phyloP scores from a whole-genome alignment of 2,113 vertebrate species.

The Recurvirostra avosetta region DNA sequence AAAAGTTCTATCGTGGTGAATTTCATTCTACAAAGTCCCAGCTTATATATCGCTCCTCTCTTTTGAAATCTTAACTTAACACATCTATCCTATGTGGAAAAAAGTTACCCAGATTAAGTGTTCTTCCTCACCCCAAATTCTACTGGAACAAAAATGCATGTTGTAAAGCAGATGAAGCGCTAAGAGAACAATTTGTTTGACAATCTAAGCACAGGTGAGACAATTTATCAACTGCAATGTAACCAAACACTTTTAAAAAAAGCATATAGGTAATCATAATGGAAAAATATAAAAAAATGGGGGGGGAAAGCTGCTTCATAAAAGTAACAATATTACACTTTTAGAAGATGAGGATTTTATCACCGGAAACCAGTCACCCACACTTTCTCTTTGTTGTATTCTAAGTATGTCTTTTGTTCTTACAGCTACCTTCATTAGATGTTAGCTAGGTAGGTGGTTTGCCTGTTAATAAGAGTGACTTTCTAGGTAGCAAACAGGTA shows the following conservation, averaged over 20 bases:
- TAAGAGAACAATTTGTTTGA: background rate
- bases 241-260: background rate
- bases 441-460: background rate
- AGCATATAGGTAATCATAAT: background rate
- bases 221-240: background rate
- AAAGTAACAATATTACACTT: background rate
- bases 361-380: background rate
- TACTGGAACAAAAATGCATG: background rate
- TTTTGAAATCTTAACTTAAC: background rate
- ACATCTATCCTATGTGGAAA: background rate
- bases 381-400: background rate
- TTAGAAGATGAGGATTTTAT: background rate
- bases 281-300: background rate
- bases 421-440: background rate
- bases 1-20: background rate
- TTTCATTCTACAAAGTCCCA: background rate
- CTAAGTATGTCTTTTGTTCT: background rate
- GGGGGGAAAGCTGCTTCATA: background rate
- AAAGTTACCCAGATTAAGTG: background rate
- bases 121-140: background rate
- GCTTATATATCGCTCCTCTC: background rate
- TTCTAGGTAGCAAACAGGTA: background rate
- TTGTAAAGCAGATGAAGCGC: background rate
- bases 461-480: background rate
- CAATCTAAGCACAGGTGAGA: background rate